A percentile compares a stretch with the other conserved stretches of the same genome.
Conservation (phyloP, 2,888 invertebrate species). For the Chorisops tibialis region DNA sequence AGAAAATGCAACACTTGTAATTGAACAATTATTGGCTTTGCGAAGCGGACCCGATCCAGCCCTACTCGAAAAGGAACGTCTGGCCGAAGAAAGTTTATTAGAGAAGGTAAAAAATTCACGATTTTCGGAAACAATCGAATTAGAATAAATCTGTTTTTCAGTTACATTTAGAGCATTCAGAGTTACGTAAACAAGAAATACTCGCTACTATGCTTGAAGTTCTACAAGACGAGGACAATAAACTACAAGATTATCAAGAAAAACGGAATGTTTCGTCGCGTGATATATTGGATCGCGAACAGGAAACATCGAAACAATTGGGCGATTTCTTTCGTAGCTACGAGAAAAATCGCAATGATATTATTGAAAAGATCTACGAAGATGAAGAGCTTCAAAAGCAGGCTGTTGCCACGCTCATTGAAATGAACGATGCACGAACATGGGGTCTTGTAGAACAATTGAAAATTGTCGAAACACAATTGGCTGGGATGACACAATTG, state of each 20-base stretch:
- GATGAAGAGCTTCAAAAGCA: conserved; percentile 71
- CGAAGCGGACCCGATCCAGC: conserved; percentile 61
- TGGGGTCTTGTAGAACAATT: conserved; percentile 77
- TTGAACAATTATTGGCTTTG: conserved; percentile 62
- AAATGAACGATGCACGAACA: conserved; percentile 69
- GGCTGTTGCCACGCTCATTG: conserved; percentile 67
- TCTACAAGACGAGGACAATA: conserved; percentile 63
- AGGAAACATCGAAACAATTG: conserved; percentile 61
- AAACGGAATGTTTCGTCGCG: conserved; percentile 56
- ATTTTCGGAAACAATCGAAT: background rate
- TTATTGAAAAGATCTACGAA: conserved; percentile 61
- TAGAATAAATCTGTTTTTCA: conserved; percentile 46
- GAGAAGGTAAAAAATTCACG: conserved; percentile 57
- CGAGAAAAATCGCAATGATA: conserved; percentile 59
- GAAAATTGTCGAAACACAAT: conserved; percentile 66
- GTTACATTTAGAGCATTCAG: conserved; percentile 50
- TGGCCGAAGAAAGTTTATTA: conserved; percentile 64
- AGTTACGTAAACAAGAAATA: conserved; percentile 64
- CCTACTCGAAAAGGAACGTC: conserved; percentile 63
- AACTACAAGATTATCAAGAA: conserved; percentile 62
- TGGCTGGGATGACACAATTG: conserved; percentile 67
- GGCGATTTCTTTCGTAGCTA: conserved; percentile 60
- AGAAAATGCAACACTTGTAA: conserved; percentile 63
- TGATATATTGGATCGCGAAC: conserved; percentile 65
- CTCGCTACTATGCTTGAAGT: conserved; percentile 68